Conservation (phyloP, 2,888 invertebrate species). For the Drosophila pullipes region DNA sequence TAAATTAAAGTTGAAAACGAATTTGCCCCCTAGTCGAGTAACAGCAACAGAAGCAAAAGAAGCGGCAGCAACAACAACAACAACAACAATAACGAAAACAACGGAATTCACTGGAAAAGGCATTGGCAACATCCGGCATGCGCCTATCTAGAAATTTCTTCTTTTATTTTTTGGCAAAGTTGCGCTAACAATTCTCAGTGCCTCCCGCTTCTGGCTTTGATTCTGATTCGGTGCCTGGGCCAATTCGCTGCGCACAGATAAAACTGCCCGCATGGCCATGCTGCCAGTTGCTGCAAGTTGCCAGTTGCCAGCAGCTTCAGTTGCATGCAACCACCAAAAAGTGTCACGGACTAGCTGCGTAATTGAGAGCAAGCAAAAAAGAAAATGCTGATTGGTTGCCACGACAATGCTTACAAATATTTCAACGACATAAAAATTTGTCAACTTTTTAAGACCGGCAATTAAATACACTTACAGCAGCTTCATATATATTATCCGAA, state of each 20-base stretch:
- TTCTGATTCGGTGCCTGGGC: neutral
- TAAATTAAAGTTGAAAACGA: conserved; percentile 79
- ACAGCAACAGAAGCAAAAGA: neutral
- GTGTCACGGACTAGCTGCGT: conserved; percentile 59
- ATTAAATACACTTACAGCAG: conserved; percentile 2
- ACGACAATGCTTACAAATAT: conserved; percentile 23
- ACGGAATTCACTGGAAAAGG: conserved; percentile 77
- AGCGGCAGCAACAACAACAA: conserved; percentile 15
- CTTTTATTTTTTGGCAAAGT: conserved; percentile 55
- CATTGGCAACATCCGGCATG: conserved; percentile 67
- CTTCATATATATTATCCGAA: neutral
- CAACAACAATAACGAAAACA: conserved; percentile 27
- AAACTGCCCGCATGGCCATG: conserved; percentile 60
- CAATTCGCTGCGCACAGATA: conserved; percentile 25
- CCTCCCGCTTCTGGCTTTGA: neutral
- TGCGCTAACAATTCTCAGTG: conserved; percentile 42
- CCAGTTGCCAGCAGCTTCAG: conserved; percentile 30
- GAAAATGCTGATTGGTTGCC: conserved; percentile 16
- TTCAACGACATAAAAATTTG: neutral
- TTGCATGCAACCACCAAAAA: conserved; percentile 51
- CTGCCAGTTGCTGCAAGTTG: conserved; percentile 7
- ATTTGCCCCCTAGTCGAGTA: conserved; percentile 60
- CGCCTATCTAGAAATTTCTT: conserved; percentile 32
- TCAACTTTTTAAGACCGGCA: neutral
- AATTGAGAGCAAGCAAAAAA: conserved; percentile 50